These are phyloP conservation scores for Trichogramma dendrolimi DNA, from an alignment of 2,888 invertebrate species.

Conservation along the genomic window DNA sequence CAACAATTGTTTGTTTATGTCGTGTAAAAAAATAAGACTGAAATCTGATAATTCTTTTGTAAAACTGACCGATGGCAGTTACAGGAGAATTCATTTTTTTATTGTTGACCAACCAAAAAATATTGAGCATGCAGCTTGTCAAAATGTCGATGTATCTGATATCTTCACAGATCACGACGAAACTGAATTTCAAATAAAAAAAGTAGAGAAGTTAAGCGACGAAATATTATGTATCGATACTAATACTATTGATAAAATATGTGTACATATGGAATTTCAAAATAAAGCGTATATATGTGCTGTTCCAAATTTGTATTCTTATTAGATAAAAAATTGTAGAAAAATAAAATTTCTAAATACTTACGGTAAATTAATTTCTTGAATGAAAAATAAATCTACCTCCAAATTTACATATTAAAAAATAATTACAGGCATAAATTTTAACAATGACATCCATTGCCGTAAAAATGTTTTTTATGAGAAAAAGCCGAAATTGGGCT, in stretches of 20 bases:
- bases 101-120: slow-evolving; percentile 5
- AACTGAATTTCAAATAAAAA: slow-evolving; percentile 5
- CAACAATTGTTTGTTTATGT: not conserved
- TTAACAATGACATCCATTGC: no score
- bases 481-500: no score
- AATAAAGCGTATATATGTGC: slow-evolving; percentile 12
- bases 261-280: slow-evolving; percentile 6
- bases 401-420: not conserved
- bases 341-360: no score
- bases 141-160: slow-evolving; percentile 5
- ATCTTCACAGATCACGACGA: no score
- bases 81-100: slow-evolving; percentile 11
- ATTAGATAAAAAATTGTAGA: no score
- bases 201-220: slow-evolving; percentile 6
- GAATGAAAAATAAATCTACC: slow-evolving; percentile 4
- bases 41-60: slow-evolving; percentile 1
- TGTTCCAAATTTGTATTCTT: slow-evolving; percentile 16
- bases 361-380: slow-evolving; percentile 1
- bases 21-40: not conserved
- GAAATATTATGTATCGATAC: slow-evolving; percentile 6
- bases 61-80: not conserved
- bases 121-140: slow-evolving; percentile 7
- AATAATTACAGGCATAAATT: no score
- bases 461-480: no score
- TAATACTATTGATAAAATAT: slow-evolving; percentile 10